Conservation (phyloP, 2,888 invertebrate species). For the Conops quadrifasciatus region DNA sequence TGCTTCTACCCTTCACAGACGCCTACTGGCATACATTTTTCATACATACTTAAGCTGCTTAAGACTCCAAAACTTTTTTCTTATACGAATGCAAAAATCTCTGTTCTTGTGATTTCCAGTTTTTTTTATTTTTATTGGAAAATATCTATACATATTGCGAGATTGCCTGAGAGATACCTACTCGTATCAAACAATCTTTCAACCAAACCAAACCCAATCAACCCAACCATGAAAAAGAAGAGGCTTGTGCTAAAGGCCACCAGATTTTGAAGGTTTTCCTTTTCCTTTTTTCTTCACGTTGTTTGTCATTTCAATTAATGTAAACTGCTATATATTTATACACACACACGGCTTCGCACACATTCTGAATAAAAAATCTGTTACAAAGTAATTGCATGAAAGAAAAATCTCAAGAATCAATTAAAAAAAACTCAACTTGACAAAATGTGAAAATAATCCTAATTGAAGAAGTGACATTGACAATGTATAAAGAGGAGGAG, state of each 20-base stretch:
- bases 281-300: not conserved
- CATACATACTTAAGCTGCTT: constrained; percentile 30
- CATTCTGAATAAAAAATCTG: not conserved
- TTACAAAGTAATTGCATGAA: not conserved
- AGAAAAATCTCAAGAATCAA: not conserved
- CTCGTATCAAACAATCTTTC: too few species aligned
- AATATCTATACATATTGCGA: too few species aligned
- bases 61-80: constrained; percentile 23
- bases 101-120: too few species aligned
- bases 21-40: constrained; percentile 23
- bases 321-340: too few species aligned
- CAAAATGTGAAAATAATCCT: not conserved
- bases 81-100: too few species aligned
- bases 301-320: constrained; percentile 2
- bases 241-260: too few species aligned
- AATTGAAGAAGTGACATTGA: not conserved
- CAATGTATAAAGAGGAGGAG: not conserved
- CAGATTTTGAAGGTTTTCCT: not conserved
- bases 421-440: not conserved
- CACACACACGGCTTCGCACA: not conserved
- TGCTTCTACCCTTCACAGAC: not conserved
- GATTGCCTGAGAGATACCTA: too few species aligned
- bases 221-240: not conserved
- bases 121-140: too few species aligned
- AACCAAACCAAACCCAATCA: too few species aligned